Conservation (phyloP, 2,888 invertebrate species). For the Unio pictorum region DNA sequence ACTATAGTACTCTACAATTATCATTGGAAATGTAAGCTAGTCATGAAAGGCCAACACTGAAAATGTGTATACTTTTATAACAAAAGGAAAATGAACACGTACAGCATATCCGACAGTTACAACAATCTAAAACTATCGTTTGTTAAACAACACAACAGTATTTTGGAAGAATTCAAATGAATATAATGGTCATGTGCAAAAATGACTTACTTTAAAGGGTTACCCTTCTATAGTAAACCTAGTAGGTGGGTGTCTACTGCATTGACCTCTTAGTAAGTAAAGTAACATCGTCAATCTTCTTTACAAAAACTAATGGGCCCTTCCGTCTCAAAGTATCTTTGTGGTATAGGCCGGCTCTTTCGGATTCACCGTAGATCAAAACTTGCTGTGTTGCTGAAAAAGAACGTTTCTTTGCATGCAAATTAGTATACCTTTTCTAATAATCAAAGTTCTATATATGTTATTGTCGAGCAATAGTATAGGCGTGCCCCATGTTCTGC, state of each 20-base stretch:
- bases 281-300: constrained; percentile 18
- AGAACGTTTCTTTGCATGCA: constrained; percentile 16
- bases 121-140: too few species aligned
- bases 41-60: too few species aligned
- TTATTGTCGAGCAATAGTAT: too few species aligned
- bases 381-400: constrained; percentile 16
- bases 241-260: constrained; percentile 9
- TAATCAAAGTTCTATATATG: too few species aligned
- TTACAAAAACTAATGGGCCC: constrained; percentile 19
- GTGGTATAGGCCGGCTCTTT: constrained; percentile 16
- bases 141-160: too few species aligned
- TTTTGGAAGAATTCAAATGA: too few species aligned
- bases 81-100: too few species aligned
- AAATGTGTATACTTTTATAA: too few species aligned
- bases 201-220: background rate
- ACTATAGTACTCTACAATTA: too few species aligned
- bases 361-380: constrained; percentile 18
- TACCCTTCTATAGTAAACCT: constrained; percentile 3
- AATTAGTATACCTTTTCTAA: constrained; percentile 27
- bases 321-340: constrained; percentile 27
- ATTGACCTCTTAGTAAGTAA: constrained; percentile 14
- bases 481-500: background rate
- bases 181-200: too few species aligned
- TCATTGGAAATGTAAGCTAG: too few species aligned
- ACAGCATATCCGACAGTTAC: too few species aligned